Percentiles rank a stretch among this genome's conserved stretches.
These are phyloP conservation scores for Drosophila pallidifrons DNA, from an alignment of 1,140 invertebrate genomes.

Conservation along the genomic window DNA sequence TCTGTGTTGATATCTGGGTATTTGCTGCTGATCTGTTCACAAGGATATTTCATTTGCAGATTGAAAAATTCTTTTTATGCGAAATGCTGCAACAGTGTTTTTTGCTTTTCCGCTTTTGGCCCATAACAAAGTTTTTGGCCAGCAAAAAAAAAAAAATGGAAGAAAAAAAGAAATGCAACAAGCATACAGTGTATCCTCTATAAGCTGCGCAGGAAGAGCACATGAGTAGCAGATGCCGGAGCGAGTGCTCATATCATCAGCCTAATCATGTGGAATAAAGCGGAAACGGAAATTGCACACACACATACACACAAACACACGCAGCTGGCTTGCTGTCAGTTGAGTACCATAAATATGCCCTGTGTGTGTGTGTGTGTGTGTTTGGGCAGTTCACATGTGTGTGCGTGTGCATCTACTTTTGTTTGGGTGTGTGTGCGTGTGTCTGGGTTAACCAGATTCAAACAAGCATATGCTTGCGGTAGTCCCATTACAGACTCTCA, in stretches of 20 bases:
- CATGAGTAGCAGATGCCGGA: conserved; percentile 38
- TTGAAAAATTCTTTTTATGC: conserved; percentile 3
- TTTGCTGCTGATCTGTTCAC: not conserved
- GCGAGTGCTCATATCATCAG: conserved; percentile 68
- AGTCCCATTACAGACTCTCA: conserved; percentile 5
- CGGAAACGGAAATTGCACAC: conserved; percentile 78
- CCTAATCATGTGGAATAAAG: conserved; percentile 78
- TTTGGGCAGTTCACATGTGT: conserved; percentile 24
- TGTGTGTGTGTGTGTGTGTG: conserved; percentile 7
- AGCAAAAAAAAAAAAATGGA: not conserved
- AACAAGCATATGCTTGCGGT: conserved; percentile 50
- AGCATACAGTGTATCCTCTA: not conserved
- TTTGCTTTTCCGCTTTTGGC: conserved; percentile 4
- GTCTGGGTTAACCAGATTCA: conserved; percentile 53
- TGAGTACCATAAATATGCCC: conserved; percentile 10
- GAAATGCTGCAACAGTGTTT: conserved; percentile 7
- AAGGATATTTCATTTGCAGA: conserved; percentile 2
- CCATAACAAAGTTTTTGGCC: conserved; percentile 2
- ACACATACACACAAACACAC: conserved; percentile 35
- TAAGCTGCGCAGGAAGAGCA: conserved; percentile 8
- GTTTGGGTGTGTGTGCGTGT: conserved; percentile 17
- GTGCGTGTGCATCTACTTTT: not conserved
- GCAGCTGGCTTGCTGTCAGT: conserved; percentile 26
- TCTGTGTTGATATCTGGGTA: not conserved
- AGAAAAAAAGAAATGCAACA: conserved; percentile 3